phyloP scores from a whole-genome alignment of 2,888 invertebrate species.

The Bombylius major region DNA sequence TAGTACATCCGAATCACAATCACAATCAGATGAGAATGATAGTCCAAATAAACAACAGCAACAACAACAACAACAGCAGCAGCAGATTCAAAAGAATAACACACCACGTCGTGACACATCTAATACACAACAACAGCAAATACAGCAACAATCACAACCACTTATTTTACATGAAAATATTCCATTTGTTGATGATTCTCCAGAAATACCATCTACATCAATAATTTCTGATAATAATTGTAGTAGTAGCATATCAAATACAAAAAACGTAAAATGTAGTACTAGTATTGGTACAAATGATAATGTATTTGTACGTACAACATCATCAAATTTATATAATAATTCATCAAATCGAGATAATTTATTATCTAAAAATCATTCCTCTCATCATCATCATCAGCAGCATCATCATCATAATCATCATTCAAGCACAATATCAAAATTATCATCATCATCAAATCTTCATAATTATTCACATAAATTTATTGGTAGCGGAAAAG shows the following conservation, averaged over 20 bases:
- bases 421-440: neutral
- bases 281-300: no score
- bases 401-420: no score
- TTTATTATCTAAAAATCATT: no score
- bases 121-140: conserved; percentile 9
- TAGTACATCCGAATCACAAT: conserved; percentile 50
- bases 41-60: conserved; percentile 25
- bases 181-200: conserved; percentile 58
- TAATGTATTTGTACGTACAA: no score
- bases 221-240: neutral
- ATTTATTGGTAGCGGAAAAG: neutral
- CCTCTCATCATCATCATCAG: no score
- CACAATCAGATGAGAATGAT: conserved; percentile 36
- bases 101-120: conserved; percentile 1
- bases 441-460: neutral
- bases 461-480: neutral
- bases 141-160: conserved; percentile 25
- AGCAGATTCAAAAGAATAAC: no score
- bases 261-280: no score
- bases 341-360: no score
- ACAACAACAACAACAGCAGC: neutral
- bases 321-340: no score
- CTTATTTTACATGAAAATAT: conserved; percentile 45
- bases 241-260: no score
- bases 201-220: conserved; percentile 29